Conservation (phyloP, 35 echinoderm and acorn worm species). For the Diadema setosum region DNA sequence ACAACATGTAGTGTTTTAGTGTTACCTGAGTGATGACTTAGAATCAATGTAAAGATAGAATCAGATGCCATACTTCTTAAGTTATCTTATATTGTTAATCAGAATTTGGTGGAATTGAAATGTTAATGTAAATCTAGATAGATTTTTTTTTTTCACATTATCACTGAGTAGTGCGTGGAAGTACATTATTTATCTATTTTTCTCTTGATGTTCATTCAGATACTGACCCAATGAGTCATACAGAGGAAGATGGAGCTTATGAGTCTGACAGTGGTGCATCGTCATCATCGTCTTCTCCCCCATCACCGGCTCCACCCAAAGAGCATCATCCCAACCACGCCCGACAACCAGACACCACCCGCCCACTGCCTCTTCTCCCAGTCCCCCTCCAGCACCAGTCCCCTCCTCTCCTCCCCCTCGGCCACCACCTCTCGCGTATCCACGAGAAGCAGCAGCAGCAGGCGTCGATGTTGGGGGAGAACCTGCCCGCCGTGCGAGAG, state of each 20-base stretch:
- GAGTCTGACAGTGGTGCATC: conserved; percentile 9
- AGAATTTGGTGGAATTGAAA: not conserved
- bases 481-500: not conserved
- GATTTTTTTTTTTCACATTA: not conserved
- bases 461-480: conserved; percentile 57
- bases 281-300: not conserved
- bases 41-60: not conserved
- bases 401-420: not conserved
- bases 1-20: no score
- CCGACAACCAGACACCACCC: not conserved
- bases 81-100: not conserved
- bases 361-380: not conserved
- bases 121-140: not conserved
- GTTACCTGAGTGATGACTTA: not conserved
- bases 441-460: not conserved
- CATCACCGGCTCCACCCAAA: not conserved
- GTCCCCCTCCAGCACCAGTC: not conserved
- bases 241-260: not conserved
- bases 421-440: not conserved
- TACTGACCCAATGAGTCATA: conserved; percentile 15
- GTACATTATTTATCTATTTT: not conserved
- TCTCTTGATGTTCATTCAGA: not conserved
- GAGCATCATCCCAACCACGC: not conserved
- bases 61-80: not conserved
- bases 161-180: not conserved